These are phyloP conservation scores for Hermaeophaga mercurialis DNA, from an alignment of 2,888 invertebrate genomes.

Conservation along the genomic window DNA sequence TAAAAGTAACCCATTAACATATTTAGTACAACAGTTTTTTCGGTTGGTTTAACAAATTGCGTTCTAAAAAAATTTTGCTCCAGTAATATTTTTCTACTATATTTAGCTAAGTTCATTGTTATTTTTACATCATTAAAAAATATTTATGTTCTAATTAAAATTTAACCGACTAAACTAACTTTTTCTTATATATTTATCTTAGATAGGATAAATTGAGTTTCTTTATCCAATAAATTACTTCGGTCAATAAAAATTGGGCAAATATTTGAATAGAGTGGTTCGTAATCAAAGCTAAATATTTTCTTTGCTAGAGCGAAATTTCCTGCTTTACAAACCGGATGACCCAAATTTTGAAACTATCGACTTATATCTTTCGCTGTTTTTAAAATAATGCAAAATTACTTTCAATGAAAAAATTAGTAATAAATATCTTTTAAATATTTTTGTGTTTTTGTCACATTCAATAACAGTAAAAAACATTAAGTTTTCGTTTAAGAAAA, in stretches of 20 bases:
- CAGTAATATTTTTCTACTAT: too few species aligned
- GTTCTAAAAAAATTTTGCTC: too few species aligned
- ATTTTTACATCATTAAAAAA: too few species aligned
- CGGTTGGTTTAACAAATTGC: too few species aligned
- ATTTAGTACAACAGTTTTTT: background rate
- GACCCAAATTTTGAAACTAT: background rate
- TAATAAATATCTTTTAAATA: too few species aligned
- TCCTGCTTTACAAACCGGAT: background rate
- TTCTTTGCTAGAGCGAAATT: background rate
- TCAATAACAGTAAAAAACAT: too few species aligned
- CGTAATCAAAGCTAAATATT: background rate
- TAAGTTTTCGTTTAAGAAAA: too few species aligned
- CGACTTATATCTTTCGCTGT: background rate
- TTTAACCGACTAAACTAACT: background rate
- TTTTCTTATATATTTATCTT: background rate
- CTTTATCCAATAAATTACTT: background rate
- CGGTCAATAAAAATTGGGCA: constrained; percentile 5
- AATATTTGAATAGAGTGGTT: constrained; percentile 5
- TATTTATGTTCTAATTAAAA: background rate
- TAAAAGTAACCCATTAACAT: background rate
- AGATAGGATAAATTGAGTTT: background rate
- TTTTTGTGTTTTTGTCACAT: too few species aligned
- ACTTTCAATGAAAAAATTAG: too few species aligned
- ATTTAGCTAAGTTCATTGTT: too few species aligned
- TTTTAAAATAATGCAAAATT: too few species aligned